Percentiles rank a stretch among this genome's conserved stretches.
These are phyloP conservation scores for Ifrita kowaldi DNA, from an alignment of 2,113 vertebrate species.

Conservation along the genomic window DNA sequence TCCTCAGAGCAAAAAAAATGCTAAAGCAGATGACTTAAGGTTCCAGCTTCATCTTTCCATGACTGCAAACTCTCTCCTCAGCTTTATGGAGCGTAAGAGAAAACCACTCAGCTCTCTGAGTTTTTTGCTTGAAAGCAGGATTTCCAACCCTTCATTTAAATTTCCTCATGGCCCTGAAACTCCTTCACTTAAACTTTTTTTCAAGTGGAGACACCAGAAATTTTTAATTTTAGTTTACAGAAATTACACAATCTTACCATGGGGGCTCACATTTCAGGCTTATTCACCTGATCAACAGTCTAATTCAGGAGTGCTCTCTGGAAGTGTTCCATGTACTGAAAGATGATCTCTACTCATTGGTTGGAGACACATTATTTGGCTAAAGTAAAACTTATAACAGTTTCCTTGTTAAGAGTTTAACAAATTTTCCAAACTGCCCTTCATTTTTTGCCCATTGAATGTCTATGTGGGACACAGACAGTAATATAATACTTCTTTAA, in stretches of 20 bases:
- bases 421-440: not conserved
- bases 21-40: not conserved
- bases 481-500: not conserved
- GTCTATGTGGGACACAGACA: not conserved
- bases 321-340: not conserved
- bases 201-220: not conserved
- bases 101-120: not conserved
- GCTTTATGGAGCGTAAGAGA: not conserved
- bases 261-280: not conserved
- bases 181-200: not conserved
- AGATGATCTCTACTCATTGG: not conserved
- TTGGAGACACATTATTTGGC: not conserved
- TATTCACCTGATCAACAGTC: not conserved
- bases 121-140: not conserved
- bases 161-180: not conserved
- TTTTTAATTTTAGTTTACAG: not conserved
- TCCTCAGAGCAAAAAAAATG: not conserved
- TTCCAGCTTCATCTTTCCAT: not conserved
- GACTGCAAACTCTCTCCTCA: not conserved
- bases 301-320: not conserved
- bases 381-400: not conserved
- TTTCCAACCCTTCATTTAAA: not conserved
- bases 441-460: not conserved
- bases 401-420: not conserved
- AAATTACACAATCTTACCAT: not conserved